Evolutionary conservation across 2,113 vertebrate genomes (phyloP), one percentile per base, ranked within the genome.

Genomic region (Struthidea cinerea): DNA sequence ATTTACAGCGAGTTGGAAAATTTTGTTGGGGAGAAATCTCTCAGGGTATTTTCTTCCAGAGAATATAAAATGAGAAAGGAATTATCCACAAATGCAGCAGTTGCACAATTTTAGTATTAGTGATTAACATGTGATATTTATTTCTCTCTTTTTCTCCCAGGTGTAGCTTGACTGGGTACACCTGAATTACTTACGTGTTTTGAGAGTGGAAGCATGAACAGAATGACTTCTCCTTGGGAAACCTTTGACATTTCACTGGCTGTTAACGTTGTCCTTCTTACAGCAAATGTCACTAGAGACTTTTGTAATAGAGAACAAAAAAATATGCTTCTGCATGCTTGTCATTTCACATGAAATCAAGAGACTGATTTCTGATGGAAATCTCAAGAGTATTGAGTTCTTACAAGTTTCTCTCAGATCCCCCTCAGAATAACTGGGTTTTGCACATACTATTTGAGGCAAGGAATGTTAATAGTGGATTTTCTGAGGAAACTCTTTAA

Each of bases 261-360:
- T 35, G n/a, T 87, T 96, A 90, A 46, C 13, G 0, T 93, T 84
- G 87, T 81, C 67, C 60, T 93, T 88, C 76, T 82, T 93, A 47
- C 69, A 93, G 82, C 73, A 93, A 87, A 93, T 93, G 82, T 92
- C 82, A 90, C 84, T 87, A 55, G 84, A 88, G 96, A 82, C 57
- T 71, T 92, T n/a, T 69, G 60, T 91, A 76, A 79, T 46, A 78
- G 89, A 65, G 37, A 50, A 35, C 6, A 37, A 44, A 79, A 87
- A 81, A 71, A 67, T 33, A 81, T 26, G 52, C 71, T 71, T 84
- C 44, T 86, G 60, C 50, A 10, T 85, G 85, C 55, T 44, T 92
- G 69, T 94, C 69, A 81, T 90, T 92, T 96, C 89, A 65, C 24
- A 32, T 96, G 82, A 89, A 87, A 94, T 93, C 76, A 47, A 74